These are phyloP conservation scores for Hirudinaria manillensis DNA, from an alignment of 2,888 invertebrate genomes.

Conservation along the genomic window DNA sequence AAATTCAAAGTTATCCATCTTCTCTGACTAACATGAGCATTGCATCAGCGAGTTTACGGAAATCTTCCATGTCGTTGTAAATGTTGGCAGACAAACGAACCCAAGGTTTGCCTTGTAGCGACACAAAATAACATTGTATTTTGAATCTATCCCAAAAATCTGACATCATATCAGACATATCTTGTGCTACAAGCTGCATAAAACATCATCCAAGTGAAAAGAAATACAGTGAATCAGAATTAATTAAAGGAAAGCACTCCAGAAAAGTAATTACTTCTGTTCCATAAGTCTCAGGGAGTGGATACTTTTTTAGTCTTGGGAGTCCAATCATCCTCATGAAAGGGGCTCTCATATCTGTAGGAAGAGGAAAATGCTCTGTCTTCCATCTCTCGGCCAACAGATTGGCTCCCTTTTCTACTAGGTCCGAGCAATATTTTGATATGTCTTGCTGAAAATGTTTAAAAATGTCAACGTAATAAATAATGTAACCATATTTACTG, in stretches of 20 bases:
- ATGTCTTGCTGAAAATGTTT: slow-evolving; percentile 33
- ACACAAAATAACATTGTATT: slow-evolving; percentile 30
- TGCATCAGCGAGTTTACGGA: slow-evolving; percentile 42
- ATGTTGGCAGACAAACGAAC: slow-evolving; percentile 49
- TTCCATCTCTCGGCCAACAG: slow-evolving; percentile 39
- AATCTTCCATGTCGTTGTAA: slow-evolving; percentile 46
- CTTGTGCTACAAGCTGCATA: slow-evolving; percentile 11
- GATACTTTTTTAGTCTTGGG: slow-evolving; percentile 37
- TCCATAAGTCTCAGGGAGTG: slow-evolving; percentile 1
- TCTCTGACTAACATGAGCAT: slow-evolving; percentile 36
- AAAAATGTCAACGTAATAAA: no score
- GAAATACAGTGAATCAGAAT: no score
- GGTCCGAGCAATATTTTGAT: slow-evolving; percentile 32
- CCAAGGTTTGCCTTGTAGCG: slow-evolving; percentile 41
- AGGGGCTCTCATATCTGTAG: slow-evolving; percentile 43
- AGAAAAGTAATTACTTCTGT: not conserved
- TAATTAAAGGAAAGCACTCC: no score
- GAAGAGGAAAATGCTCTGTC: slow-evolving; percentile 39
- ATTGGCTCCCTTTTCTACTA: slow-evolving; percentile 39
- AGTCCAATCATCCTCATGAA: slow-evolving; percentile 41
- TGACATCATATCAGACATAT: slow-evolving; percentile 30
- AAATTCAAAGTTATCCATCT: not conserved
- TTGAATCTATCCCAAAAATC: slow-evolving; percentile 36
- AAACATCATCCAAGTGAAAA: not conserved
- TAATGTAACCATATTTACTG: not conserved